Percentiles rank a stretch among this genome's conserved stretches.
Evolutionary conservation across 2,113 vertebrate species (phyloP).

Genomic region (Toxotes chatareus): DNA sequence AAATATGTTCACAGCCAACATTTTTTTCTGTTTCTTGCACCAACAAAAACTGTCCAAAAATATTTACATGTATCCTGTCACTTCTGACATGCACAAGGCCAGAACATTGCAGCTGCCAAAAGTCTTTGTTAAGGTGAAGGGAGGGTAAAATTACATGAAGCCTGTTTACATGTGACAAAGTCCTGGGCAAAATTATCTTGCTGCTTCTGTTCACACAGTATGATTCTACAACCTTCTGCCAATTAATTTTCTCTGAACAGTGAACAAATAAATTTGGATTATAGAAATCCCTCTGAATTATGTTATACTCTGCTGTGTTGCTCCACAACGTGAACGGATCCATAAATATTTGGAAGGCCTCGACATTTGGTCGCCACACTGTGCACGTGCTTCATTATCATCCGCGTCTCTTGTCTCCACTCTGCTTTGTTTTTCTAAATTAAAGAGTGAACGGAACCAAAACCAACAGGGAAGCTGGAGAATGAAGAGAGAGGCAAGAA

Average conservation of each 20-base stretch:
- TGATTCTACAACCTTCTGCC: neutral
- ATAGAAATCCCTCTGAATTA: slow-evolving; percentile 28
- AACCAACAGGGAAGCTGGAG: slow-evolving; percentile 28
- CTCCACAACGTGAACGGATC: neutral
- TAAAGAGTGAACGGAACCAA: slow-evolving; percentile 31
- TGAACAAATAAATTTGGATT: slow-evolving; percentile 32
- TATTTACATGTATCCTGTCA: neutral
- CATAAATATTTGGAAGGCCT: slow-evolving; percentile 17
- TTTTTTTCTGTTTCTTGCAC: neutral
- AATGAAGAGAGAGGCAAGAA: slow-evolving; percentile 7
- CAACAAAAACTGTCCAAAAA: neutral
- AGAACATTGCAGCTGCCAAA: neutral
- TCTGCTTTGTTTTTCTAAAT: slow-evolving; percentile 50
- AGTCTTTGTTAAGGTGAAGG: neutral
- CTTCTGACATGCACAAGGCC: neutral
- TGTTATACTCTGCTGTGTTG: neutral
- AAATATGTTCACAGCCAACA: neutral
- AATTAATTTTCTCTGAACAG: slow-evolving; percentile 10
- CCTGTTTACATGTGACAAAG: neutral
- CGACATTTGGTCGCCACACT: slow-evolving; percentile 2
- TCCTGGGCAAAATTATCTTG: slow-evolving; percentile 1
- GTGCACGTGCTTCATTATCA: slow-evolving; percentile 20
- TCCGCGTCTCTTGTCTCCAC: neutral
- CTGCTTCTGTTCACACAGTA: slow-evolving; percentile 1
- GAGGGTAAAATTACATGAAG: neutral